A percentile compares a stretch with the other conserved stretches of the same genome.
These are phyloP conservation scores for Aspiorhynchus laticeps DNA, from an alignment of 2,113 vertebrate species.

Conservation along the genomic window DNA sequence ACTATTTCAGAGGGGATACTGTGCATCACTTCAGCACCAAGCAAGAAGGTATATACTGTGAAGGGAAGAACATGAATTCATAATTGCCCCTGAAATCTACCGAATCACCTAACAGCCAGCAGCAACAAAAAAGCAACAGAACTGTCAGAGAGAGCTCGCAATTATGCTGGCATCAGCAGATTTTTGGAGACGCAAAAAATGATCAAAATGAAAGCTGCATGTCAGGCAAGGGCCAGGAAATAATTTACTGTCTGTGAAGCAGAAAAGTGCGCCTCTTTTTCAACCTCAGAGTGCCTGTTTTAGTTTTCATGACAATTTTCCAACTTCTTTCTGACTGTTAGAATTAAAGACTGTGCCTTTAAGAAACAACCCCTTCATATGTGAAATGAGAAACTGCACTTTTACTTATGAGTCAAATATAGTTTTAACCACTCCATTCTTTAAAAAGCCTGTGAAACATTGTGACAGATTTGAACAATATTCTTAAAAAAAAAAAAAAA, in stretches of 20 bases:
- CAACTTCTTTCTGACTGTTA: background rate
- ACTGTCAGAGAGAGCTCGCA: slow-evolving; percentile 47
- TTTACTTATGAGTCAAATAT: too few species aligned
- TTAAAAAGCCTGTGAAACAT: background rate
- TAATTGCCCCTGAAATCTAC: slow-evolving; percentile 42
- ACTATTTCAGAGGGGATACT: slow-evolving; percentile 22
- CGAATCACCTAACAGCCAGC: slow-evolving; percentile 38
- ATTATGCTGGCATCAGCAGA: slow-evolving; percentile 60
- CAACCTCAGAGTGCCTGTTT: slow-evolving; percentile 8
- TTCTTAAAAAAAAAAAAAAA: background rate
- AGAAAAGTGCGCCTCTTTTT: slow-evolving; percentile 38
- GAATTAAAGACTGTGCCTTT: background rate
- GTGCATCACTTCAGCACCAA: slow-evolving; percentile 10
- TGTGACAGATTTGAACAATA: background rate
- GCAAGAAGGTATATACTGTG: slow-evolving; percentile 18
- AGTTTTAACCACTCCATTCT: background rate
- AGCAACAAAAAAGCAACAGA: slow-evolving; percentile 45
- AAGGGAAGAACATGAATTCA: slow-evolving; percentile 41
- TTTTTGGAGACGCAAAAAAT: slow-evolving; percentile 28
- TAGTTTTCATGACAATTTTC: slow-evolving; percentile 10
- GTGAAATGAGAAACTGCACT: background rate
- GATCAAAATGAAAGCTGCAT: slow-evolving; percentile 43
- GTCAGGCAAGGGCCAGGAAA: slow-evolving; percentile 44
- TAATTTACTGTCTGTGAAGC: background rate
- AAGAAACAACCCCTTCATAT: background rate